phyloP scores from a whole-genome alignment of 1,140 invertebrate species.

The Maconellicoccus hirsutus region DNA sequence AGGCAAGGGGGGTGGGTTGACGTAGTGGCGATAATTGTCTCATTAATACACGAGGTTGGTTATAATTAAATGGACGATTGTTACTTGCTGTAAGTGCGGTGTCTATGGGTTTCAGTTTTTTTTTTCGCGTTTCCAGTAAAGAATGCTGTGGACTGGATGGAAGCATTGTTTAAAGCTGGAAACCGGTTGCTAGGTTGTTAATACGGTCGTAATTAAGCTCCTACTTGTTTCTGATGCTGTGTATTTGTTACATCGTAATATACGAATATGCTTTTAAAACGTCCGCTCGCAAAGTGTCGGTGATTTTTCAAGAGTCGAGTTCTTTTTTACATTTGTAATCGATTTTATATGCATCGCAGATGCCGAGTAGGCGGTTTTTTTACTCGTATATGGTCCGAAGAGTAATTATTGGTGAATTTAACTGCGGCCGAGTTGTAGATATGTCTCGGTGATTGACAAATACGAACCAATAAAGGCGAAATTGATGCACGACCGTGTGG shows the following conservation, averaged over 20 bases:
- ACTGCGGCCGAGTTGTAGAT: neutral
- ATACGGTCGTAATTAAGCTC: neutral
- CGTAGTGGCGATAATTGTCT: neutral
- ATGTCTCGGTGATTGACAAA: neutral
- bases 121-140: no score
- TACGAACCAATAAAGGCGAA: neutral
- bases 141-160: neutral
- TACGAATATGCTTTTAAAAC: neutral
- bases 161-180: neutral
- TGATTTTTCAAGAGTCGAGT: neutral
- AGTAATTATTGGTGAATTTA: neutral
- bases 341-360: neutral
- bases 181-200: neutral
- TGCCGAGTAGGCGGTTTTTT: neutral
- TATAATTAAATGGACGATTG: no score
- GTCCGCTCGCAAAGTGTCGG: neutral
- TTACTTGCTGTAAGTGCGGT: no score
- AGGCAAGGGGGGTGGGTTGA: no score
- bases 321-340: neutral
- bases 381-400: neutral
- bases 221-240: neutral
- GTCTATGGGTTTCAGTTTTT: no score
- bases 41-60: neutral
- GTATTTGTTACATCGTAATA: neutral
- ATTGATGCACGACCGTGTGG: neutral